Evolutionary conservation across 2,888 invertebrate species (phyloP).

Genomic region (Phalera bucephala): DNA sequence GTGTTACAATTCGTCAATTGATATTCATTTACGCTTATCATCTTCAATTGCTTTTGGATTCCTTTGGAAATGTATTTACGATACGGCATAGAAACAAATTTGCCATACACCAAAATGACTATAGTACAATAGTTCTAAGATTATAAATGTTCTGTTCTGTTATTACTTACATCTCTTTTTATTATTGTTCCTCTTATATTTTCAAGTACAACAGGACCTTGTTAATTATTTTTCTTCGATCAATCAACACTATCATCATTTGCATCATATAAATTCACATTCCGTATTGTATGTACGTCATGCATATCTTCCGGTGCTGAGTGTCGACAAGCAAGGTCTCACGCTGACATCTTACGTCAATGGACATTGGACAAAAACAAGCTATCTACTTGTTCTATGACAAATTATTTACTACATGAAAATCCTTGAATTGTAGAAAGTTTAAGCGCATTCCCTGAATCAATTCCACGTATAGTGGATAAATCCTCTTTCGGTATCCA

Average conservation of each 20-base stretch:
- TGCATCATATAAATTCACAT: conserved; percentile 45
- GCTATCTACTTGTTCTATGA: conserved; percentile 20
- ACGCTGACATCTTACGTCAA: conserved; percentile 31
- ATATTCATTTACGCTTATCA: conserved; percentile 2
- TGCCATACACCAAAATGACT: no score
- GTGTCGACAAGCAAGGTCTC: conserved; percentile 39
- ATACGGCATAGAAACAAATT: no score
- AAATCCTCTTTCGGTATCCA: no score
- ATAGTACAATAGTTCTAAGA: no score
- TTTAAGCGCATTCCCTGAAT: not conserved
- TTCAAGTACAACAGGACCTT: conserved; percentile 6
- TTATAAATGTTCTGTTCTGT: not conserved
- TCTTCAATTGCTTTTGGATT: not conserved
- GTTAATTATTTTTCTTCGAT: conserved; percentile 28
- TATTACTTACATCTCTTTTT: no score
- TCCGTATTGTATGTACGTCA: conserved; percentile 47
- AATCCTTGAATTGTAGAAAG: not conserved
- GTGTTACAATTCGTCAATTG: not conserved
- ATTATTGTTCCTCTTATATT: no score
- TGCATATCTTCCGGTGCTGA: conserved; percentile 45
- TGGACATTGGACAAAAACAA: conserved; percentile 7
- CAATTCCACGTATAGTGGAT: no score
- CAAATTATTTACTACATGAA: conserved; percentile 3
- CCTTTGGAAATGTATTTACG: no score
- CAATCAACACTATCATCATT: conserved; percentile 37